Conservation (phyloP, 2,797 vertebrate species). For the Mus caroli region DNA sequence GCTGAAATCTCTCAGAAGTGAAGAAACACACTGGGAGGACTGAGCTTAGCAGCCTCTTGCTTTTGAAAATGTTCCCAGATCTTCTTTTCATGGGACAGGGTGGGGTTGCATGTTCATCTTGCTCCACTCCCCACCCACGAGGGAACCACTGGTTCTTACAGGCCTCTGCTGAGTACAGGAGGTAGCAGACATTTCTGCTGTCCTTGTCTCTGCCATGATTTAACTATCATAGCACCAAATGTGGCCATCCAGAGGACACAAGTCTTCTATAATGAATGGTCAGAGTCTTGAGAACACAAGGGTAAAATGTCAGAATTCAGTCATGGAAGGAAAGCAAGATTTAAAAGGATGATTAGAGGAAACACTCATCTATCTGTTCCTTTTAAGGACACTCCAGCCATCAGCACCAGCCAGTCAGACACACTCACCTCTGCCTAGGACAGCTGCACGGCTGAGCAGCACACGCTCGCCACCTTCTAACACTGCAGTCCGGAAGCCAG, state of each 20-base stretch:
- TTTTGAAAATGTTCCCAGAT: slow-evolving; percentile 58
- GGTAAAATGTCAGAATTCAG: background rate
- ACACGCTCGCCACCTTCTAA: background rate
- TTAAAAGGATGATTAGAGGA: background rate
- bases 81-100: background rate
- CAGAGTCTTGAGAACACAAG: background rate
- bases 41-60: background rate
- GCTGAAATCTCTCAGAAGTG: slow-evolving; percentile 71
- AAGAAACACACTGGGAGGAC: slow-evolving; percentile 45
- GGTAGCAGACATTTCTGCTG: background rate
- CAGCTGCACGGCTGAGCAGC: background rate
- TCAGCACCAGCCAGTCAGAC: background rate
- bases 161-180: background rate
- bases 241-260: background rate
- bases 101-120: background rate
- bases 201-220: background rate
- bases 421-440: background rate
- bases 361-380: background rate
- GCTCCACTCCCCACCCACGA: background rate
- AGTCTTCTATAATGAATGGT: background rate
- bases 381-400: background rate
- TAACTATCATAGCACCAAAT: background rate
- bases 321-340: background rate
- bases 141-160: background rate
- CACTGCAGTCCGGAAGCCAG: background rate